These are phyloP conservation scores for Calvadosia cruxmelitensis DNA, from an alignment of 30 jellyfish, hydroid and myxozoan genomes.

Conservation along the genomic window DNA sequence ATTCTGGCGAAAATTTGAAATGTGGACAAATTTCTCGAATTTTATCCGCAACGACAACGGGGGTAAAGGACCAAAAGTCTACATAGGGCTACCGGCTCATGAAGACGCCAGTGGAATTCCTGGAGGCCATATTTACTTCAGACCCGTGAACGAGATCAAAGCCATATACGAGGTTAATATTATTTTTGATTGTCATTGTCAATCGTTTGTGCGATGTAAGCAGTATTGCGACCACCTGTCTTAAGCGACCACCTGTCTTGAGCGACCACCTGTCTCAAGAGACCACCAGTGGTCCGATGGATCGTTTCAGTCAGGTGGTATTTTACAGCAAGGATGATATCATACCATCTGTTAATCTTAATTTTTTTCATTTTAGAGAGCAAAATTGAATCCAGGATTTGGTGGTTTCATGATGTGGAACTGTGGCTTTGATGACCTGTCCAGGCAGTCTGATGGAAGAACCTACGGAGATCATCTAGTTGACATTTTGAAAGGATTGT, in stretches of 20 bases:
- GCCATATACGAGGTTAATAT: neutral
- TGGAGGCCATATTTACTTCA: neutral
- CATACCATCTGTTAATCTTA: no score
- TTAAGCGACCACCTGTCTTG: no score
- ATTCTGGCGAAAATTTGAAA: neutral
- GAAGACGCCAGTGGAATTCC: neutral
- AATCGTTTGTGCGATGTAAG: no score
- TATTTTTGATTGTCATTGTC: no score
- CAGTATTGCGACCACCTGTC: no score
- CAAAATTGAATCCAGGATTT: neutral
- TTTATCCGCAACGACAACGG: neutral
- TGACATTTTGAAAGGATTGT: neutral
- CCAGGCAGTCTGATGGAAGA: neutral
- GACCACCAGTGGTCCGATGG: no score
- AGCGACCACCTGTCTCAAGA: no score
- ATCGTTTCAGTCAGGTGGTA: no score
- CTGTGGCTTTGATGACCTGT: neutral
- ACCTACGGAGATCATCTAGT: neutral
- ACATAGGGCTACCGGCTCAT: neutral
- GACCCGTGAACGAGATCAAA: neutral
- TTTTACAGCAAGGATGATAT: no score
- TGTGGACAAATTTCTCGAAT: neutral
- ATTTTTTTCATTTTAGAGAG: no score
- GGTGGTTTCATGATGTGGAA: neutral
- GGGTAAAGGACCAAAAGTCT: neutral